Base-by-base conservation (phyloP, 2,113 vertebrate species). In the Microcebus griseorufus region DNA sequence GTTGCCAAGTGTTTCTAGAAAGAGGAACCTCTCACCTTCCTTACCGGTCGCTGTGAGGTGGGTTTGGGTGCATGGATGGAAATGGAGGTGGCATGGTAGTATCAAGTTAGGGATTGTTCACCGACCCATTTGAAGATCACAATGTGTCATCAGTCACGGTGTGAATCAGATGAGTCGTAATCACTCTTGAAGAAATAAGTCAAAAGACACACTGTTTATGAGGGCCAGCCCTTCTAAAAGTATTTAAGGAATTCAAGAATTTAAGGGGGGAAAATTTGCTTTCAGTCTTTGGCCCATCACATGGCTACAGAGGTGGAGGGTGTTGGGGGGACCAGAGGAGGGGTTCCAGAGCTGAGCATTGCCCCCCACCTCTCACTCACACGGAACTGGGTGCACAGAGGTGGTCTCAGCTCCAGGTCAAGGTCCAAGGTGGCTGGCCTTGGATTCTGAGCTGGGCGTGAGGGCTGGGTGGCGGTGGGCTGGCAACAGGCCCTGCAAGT, bases 211-310 rank as follows among this genome's bases (percentile, higher is more conserved):
- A 6, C 55, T 48, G 16, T 90, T 92, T 60, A 51, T 25, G 27
- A 89, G 60, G 48, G 1, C 9, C 72, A 23, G 22, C 23, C 8
- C 39, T 39, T 81, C 39, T 78, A 25, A 95, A 82, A 48, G n/a
- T 88, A 51, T 72, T 92, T 78, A 64, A 58, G 55, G 55, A 58
- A 22, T 65, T 83, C 18, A 81, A 70, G 62, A 81, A 78, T 70
- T 58, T 88, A 42, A 76, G 29, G 4, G 22, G 1, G 1, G 11
- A 20, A 0, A 64, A 76, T 85, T 75, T 48, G 39, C 42, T 93
- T 84, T 42, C 5, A 18, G 6, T 72, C 18, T 86, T 69, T 72
- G 69, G 29, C 9, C 48, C 58, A 8, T 78, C n/a, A 72, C 58
- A 16, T 51, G 53, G 37, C n/a, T 39, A 22, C 14, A 4, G 53